phyloP scores from a whole-genome alignment of 2,888 invertebrate species.

The Cetonia aurata region DNA sequence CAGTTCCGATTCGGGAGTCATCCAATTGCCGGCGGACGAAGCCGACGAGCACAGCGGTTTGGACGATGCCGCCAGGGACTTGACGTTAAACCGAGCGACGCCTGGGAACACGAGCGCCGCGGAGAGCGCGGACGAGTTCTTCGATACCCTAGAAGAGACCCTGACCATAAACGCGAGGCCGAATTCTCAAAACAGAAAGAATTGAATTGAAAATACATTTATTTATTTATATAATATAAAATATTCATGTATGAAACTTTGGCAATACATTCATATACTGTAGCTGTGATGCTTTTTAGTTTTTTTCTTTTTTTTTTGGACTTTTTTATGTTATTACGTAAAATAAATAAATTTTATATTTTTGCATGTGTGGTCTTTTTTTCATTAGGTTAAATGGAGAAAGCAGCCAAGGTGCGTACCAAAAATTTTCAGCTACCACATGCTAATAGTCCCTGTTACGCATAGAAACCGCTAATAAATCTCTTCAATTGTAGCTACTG shows the following conservation, averaged over 20 bases:
- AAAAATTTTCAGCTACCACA: no score
- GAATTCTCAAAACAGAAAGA: slow-evolving; percentile 29
- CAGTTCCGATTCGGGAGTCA: slow-evolving; percentile 52
- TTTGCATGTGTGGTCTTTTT: no score
- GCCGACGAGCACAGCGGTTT: slow-evolving; percentile 10
- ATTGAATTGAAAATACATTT: slow-evolving; percentile 2
- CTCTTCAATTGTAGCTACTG: no score
- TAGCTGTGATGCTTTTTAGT: slow-evolving; percentile 14
- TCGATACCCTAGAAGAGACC: slow-evolving; percentile 51
- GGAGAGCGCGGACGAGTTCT: slow-evolving; percentile 52
- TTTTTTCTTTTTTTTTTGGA: no score
- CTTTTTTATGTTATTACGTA: no score
- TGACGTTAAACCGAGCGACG: slow-evolving; percentile 16
- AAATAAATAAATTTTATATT: no score
- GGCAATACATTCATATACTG: slow-evolving; percentile 1
- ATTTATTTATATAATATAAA: background rate
- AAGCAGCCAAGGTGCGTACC: no score
- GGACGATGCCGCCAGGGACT: slow-evolving; percentile 4
- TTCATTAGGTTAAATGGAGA: no score
- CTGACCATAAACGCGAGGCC: slow-evolving; percentile 26
- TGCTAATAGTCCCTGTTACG: no score
- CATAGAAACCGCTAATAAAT: no score
- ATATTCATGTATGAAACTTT: slow-evolving; percentile 17
- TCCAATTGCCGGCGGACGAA: slow-evolving; percentile 55
- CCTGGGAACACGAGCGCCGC: slow-evolving; percentile 45